These are phyloP conservation scores for Chaetodon auriga DNA, from an alignment of 2,113 vertebrate species.

Conservation along the genomic window DNA sequence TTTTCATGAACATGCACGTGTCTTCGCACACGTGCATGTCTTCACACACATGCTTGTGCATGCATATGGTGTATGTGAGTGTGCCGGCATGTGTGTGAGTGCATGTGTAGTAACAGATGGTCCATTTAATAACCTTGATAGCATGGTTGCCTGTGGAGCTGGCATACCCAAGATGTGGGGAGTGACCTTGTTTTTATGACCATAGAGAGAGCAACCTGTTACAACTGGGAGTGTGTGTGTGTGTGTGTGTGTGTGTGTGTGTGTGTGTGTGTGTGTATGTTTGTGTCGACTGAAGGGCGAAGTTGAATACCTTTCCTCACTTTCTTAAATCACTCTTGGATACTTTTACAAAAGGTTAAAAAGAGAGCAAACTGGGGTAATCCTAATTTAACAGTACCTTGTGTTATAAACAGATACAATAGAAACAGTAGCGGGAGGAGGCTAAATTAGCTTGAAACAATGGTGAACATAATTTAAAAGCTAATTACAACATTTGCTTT, in stretches of 20 bases:
- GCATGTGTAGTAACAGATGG: slow-evolving; percentile 63
- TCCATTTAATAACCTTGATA: slow-evolving; percentile 63
- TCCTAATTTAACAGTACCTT: too few species aligned
- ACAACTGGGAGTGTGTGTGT: slow-evolving; percentile 7
- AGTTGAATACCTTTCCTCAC: slow-evolving; percentile 4
- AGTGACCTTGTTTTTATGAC: slow-evolving; percentile 64
- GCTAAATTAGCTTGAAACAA: too few species aligned
- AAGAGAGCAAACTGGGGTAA: not conserved
- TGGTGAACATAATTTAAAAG: too few species aligned
- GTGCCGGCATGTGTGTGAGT: slow-evolving; percentile 19
- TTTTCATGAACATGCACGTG: not conserved
- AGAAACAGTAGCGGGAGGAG: too few species aligned
- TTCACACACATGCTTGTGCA: not conserved
- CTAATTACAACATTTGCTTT: too few species aligned
- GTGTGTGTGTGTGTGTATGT: not conserved
- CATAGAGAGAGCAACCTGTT: slow-evolving; percentile 51
- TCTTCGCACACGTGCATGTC: not conserved
- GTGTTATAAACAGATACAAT: too few species aligned
- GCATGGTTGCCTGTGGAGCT: slow-evolving; percentile 47
- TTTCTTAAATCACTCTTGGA: not conserved
- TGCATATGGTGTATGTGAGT: not conserved
- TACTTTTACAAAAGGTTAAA: not conserved
- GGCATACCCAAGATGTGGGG: slow-evolving; percentile 50
- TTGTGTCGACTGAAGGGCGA: slow-evolving; percentile 15
- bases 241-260: not conserved